Percentiles rank a stretch among this genome's conserved stretches.
Conservation (phyloP, 1,140 invertebrate species). For the Radopholus similis region DNA sequence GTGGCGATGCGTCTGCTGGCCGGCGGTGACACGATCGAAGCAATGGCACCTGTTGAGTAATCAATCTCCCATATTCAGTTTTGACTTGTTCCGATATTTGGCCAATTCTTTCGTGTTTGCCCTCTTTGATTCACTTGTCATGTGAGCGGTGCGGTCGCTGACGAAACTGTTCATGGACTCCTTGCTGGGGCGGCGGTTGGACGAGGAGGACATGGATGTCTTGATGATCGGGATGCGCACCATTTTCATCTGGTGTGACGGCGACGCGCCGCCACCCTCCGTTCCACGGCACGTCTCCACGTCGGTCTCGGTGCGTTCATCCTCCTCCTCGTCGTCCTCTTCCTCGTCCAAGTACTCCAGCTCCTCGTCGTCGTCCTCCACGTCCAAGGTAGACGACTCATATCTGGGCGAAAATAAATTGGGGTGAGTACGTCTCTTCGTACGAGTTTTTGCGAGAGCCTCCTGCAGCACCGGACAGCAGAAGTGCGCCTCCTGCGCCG, state of each 20-base stretch:
- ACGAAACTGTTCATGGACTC: constrained; percentile 39
- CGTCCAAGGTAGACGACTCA: constrained; percentile 39
- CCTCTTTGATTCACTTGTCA: no score
- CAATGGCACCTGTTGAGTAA: constrained; percentile 3
- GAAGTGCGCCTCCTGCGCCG: no score
- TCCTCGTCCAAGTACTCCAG: constrained; percentile 55
- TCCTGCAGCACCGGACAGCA: neutral
- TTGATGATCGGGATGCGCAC: constrained; percentile 13
- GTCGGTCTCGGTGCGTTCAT: constrained; percentile 21
- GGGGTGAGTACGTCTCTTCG: no score
- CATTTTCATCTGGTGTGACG: no score
- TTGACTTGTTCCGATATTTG: no score
- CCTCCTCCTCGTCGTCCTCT: constrained; percentile 47
- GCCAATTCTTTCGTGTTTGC: no score
- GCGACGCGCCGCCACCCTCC: constrained; percentile 1
- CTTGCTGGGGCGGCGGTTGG: constrained; percentile 32
- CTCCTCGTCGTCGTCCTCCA: constrained; percentile 50
- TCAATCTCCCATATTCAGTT: neutral
- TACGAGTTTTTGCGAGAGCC: neutral
- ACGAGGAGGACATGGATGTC: constrained; percentile 18
- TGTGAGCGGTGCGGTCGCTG: constrained; percentile 35
- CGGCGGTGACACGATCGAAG: neutral
- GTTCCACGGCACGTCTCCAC: constrained; percentile 21
- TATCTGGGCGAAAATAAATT: constrained; percentile 12
- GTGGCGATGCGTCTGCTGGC: constrained; percentile 8